phyloP scores from a whole-genome alignment of 2,113 vertebrate genomes.

The Toxotes jaculatrix region DNA sequence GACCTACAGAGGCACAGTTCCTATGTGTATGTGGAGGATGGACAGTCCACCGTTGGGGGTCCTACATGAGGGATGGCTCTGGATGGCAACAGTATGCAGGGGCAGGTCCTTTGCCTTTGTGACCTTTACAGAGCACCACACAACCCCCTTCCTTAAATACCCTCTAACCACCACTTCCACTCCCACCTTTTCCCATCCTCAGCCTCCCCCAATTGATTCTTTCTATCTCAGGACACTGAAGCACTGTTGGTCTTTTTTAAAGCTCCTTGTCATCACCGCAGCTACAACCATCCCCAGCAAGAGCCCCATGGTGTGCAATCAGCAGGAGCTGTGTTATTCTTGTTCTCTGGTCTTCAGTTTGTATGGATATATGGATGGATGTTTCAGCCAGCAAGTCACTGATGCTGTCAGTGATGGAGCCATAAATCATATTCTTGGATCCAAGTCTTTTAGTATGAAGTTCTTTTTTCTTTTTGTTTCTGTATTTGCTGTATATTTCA shows the following conservation, averaged over 20 bases:
- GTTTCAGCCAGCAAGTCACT: background rate
- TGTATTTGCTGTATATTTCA: too few species aligned
- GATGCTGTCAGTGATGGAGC: background rate
- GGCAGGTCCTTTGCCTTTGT: constrained; percentile 68
- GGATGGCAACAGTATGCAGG: constrained; percentile 40
- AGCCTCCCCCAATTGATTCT: background rate
- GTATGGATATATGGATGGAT: constrained; percentile 10
- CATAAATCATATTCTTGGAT: background rate
- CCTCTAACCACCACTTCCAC: background rate
- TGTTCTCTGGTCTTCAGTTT: constrained; percentile 20
- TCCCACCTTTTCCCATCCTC: background rate
- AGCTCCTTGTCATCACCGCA: background rate
- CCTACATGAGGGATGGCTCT: constrained; percentile 76
- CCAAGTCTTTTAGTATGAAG: too few species aligned
- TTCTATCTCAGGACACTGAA: constrained; percentile 16
- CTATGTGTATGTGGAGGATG: constrained; percentile 48
- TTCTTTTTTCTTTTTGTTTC: too few species aligned
- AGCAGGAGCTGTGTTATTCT: background rate
- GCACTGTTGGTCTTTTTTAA: background rate
- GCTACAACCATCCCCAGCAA: background rate
- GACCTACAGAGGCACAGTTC: constrained; percentile 21
- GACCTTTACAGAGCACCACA: constrained; percentile 63
- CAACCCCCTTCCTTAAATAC: background rate
- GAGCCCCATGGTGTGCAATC: too few species aligned
- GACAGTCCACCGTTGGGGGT: constrained; percentile 52